Evolutionary conservation across 2,113 vertebrate genomes (phyloP), one percentile per base, ranked within the genome.

Genomic region (Strigops habroptila): DNA sequence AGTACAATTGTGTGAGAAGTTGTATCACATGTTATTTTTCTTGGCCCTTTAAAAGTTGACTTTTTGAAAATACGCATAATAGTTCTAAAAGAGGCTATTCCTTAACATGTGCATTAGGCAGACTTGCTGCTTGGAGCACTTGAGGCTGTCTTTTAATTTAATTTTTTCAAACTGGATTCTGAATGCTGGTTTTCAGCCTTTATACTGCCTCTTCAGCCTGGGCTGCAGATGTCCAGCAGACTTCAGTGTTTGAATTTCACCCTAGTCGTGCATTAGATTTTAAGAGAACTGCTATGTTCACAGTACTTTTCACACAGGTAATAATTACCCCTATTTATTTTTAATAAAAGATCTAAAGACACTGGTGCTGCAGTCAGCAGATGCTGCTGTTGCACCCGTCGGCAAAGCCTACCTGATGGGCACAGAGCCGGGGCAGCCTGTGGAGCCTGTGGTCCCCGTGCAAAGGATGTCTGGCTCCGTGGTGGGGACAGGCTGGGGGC

Each of bases 371-470:
- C 62, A 43, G 35, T n/a, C 79, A 69, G 55, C 60, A 37, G 77
- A 49, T 49, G n/a, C 59, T 82, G 70, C 41, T 37, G 18, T 24
- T 18, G 59, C 37, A 28, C 33, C 12, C 1, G 0, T 57, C 13
- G 18, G 37, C 59, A 62, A 30, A 86, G 73, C 33, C 51, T 35
- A 8, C 37, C 21, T 10, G 14, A 9, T 59, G 71, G 21, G 27
- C 17, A 14, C 68, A n/a, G 87, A 81, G 60, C 79, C 3, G 1
- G 37, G 48, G n/a, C 85, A 90, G 69, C 35, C 33, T 2, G 3
- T 2, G 0, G 5, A 59, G 19, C 35, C 23, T 4, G 3, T 0
- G 0, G 6, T n/a, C 22, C 28, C 8, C 18, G n/a, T 84, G 41
- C 41, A 65, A 10, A 4, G 41, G 17, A 19, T 9, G 2, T 48